Evolutionary conservation across 2,113 vertebrate species (phyloP).

Genomic region (Paradoxurus hermaphroditus): DNA sequence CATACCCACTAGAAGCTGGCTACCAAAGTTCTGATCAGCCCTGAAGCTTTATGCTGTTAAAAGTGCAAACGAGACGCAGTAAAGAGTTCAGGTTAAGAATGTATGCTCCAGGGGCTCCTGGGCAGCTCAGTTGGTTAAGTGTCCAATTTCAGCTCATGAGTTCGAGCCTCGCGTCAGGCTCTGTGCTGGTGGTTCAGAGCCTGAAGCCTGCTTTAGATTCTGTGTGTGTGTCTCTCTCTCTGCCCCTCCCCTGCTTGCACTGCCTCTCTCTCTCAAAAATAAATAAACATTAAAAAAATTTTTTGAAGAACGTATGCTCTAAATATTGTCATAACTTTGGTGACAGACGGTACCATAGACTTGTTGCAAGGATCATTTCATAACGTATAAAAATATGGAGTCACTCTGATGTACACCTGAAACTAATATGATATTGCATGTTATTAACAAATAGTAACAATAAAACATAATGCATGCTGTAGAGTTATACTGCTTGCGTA

Average conservation of each 20-base stretch:
- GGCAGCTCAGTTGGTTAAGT: too few species aligned
- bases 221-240: too few species aligned
- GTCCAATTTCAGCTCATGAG: too few species aligned
- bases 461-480: not conserved
- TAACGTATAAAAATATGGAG: not conserved
- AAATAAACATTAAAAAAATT: too few species aligned
- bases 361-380: not conserved
- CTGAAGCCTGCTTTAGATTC: too few species aligned
- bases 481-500: not conserved
- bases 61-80: not conserved
- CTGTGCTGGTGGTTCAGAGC: too few species aligned
- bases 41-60: not conserved
- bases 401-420: not conserved
- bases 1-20: not conserved
- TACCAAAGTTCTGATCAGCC: not conserved
- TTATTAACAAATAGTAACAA: not conserved
- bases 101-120: too few species aligned
- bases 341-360: not conserved
- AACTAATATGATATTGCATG: not conserved
- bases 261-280: too few species aligned
- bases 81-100: not conserved
- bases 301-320: too few species aligned
- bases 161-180: too few species aligned
- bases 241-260: too few species aligned
- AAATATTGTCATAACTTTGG: not conserved